These are phyloP conservation scores for Microchirus variegatus DNA, from an alignment of 2,797 vertebrate species.

Conservation along the genomic window DNA sequence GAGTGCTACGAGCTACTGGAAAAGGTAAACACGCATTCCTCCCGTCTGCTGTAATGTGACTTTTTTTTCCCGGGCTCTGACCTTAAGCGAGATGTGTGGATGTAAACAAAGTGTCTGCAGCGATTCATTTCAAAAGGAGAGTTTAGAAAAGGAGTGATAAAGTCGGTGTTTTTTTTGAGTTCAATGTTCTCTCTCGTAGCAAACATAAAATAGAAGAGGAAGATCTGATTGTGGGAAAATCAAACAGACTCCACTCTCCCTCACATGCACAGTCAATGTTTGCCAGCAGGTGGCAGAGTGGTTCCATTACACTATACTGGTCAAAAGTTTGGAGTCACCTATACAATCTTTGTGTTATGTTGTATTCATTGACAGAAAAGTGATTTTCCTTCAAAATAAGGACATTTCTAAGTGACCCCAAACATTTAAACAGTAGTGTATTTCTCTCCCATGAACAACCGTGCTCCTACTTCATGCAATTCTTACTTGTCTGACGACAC, in stretches of 20 bases:
- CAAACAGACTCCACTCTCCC: not conserved
- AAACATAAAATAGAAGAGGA: not conserved
- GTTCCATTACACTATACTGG: too few species aligned
- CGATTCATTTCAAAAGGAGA: too few species aligned
- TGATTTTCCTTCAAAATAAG: too few species aligned
- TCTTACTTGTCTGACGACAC: conserved; percentile 3
- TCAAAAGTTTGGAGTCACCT: too few species aligned
- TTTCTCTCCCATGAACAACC: not conserved
- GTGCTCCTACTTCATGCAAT: not conserved
- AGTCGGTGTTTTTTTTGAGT: not conserved
- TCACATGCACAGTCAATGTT: not conserved
- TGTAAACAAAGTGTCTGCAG: not conserved
- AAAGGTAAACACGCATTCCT: conserved; percentile 81
- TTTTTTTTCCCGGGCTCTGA: not conserved
- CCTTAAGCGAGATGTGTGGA: not conserved
- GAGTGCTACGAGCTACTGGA: conserved; percentile 96
- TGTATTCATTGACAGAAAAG: too few species aligned
- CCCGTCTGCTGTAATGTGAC: not conserved
- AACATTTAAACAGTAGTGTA: too few species aligned
- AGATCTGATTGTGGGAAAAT: not conserved
- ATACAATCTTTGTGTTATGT: too few species aligned
- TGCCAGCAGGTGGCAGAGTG: conserved; percentile 74
- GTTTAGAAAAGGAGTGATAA: too few species aligned
- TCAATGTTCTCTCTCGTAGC: not conserved
- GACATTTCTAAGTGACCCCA: too few species aligned